Base-by-base conservation (phyloP, 2,797 vertebrate species). In the Enteromius thamalakanensis region DNA sequence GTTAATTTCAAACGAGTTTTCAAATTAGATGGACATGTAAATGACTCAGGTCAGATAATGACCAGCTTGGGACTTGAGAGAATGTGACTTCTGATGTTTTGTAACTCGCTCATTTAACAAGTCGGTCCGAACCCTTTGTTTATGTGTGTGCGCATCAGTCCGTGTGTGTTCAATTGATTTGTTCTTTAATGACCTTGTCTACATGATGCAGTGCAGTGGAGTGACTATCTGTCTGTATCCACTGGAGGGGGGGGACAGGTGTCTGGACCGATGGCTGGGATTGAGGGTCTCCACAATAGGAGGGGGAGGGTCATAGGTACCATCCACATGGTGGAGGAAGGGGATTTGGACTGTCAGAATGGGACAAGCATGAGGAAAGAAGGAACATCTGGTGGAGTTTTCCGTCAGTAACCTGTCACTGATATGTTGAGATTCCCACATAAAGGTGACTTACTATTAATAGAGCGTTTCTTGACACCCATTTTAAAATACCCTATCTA, bases 111-210 rank as follows among this genome's bases (percentile, higher is more conserved):
- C 60, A 11, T 77, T 80, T 86, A 87, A 84, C 79, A 87, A 23
- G 60, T n/a, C 26, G 29, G 32, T 32, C 26, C 53, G 15, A 79
- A 86, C 19, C 21, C 49, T 32, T n/a, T 6, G 1, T 75, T 55
- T 55, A 15, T 75, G 71, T 51, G 32, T 79, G 42, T 47, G 67
- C 42, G n/a, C 23, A 32, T 45, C 37, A 6, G 55, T 23, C 26
- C 79, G 65, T 8, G 67, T 71, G 76, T 65, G 76, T 51, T 53
- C 78, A 69, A 86, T 86, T 69, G 87, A 88, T 89, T 84, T 49
- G 67, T 84, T 64, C 81, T 87, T 82, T 89, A 89, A 88, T 88
- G 90, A 89, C 90, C 87, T 88, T 90, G 88, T 88, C 86, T 88
- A 87, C 85, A 87, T 90, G 83, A 89, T 87, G 83, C 79, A 87